Evolutionary conservation across 2,797 vertebrate species (phyloP).

Genomic region (Ptychadena robeensis): DNA sequence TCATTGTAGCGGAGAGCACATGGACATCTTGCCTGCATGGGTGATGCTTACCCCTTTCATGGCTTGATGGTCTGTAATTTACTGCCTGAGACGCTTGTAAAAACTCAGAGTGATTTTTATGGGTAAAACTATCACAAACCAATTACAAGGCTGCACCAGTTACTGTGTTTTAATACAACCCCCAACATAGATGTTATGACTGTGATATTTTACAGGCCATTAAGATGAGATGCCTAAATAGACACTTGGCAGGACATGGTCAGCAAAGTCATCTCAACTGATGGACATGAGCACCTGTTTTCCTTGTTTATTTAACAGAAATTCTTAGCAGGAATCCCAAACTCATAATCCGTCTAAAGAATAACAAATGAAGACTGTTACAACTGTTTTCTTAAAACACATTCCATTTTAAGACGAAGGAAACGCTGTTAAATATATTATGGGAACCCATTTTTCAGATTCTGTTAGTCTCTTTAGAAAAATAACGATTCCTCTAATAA

Average conservation of each 20-base stretch:
- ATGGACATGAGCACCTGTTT: conserved; percentile 21
- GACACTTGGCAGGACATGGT: conserved; percentile 12
- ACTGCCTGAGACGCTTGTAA: conserved; percentile 55
- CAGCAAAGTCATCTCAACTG: conserved; percentile 28
- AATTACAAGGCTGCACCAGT: conserved; percentile 51
- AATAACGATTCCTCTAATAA: neutral
- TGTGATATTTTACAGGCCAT: conserved; percentile 53
- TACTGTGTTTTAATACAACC: conserved; percentile 56
- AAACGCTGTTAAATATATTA: neutral
- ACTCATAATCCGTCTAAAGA: neutral
- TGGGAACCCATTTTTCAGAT: neutral
- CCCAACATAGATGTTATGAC: conserved; percentile 52
- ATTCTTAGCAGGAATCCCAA: neutral
- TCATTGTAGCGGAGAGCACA: neutral
- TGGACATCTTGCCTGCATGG: conserved; percentile 15
- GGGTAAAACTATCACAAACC: conserved; percentile 58
- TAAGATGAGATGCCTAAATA: conserved; percentile 45
- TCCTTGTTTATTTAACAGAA: conserved; percentile 13
- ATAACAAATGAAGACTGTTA: neutral
- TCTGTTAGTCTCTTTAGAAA: neutral
- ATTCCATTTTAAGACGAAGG: neutral
- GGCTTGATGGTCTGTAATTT: conserved; percentile 53
- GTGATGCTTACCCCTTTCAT: conserved; percentile 41
- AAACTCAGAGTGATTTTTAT: conserved; percentile 57
- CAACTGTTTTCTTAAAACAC: neutral